Evolutionary conservation across 2,888 invertebrate genomes (phyloP), one percentile per base, ranked within the genome.

Genomic region (Andrena bucephala): DNA sequence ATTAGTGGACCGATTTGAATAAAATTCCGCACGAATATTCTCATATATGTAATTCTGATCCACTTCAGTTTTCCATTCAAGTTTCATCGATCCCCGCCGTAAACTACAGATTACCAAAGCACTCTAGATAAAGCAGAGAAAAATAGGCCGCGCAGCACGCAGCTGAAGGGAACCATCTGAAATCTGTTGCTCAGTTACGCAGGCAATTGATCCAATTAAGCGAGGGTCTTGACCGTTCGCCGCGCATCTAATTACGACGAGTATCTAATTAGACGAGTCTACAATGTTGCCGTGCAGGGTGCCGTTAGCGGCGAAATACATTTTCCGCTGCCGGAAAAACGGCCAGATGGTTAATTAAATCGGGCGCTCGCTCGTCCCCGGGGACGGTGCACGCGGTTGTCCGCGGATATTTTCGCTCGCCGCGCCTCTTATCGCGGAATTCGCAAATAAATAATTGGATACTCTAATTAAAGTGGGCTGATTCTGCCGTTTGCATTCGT

Each of bases 391-490:
- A 1, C 71, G 60, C n/a, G 20, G 27, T n/a, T 13, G 54, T 13
- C 0, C 57, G 36, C 27, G 63, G 36, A 48, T 29, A 74, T 73
- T 66, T 74, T 42, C 60, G 10, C 42, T 65, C 62, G 57, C 20
- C 68, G 52, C 63, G 54, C 75, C 33, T 68, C 66, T 52, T 71
- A 77, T 77, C 77, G 67, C 10, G 71, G 71, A 62, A 71, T 70
- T 80, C 66, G 77, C 74, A 71, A 77, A 77, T 77, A 80, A 80
- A 80, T 77, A 77, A 80, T 77, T 67, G 66, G 62, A 48, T 67
- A 63, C 71, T 77, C 71, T 71, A 77, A 80, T 80, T 80, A 77
- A 76, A 80, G 48, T 48, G 5, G 67, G 66, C 71, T 60, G 70
- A 66, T 70, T 36, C 66, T 8, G 48, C 13, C 24, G 70, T 42